These are phyloP conservation scores for Eretmocerus hayati DNA, from an alignment of 2,888 invertebrate species.

Conservation along the genomic window DNA sequence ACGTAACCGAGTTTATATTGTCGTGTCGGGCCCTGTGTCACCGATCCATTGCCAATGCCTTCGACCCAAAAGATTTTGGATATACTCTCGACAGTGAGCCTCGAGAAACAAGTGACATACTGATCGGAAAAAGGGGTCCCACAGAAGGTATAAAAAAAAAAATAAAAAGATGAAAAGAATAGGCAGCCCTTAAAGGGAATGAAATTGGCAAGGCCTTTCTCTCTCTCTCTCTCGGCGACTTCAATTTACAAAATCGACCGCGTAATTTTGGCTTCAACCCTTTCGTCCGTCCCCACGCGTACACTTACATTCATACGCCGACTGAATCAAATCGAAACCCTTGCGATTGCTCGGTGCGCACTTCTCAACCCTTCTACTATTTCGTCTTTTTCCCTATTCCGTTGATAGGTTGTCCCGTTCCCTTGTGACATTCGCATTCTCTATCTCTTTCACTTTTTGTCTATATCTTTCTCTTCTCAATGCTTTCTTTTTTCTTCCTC, in stretches of 20 bases:
- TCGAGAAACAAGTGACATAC: constrained; percentile 4
- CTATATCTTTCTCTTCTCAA: too few species aligned
- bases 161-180: constrained; percentile 8
- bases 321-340: neutral
- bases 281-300: constrained; percentile 1
- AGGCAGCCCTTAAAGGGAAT: constrained; percentile 12
- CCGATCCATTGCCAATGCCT: neutral
- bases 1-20: constrained; percentile 20
- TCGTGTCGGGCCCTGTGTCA: constrained; percentile 3
- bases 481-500: too few species aligned
- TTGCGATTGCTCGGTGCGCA: neutral
- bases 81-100: too few species aligned
- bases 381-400: neutral
- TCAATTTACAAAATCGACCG: constrained; percentile 24
- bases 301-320: neutral
- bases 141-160: neutral
- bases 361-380: neutral
- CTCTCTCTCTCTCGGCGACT: too few species aligned
- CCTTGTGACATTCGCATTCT: neutral
- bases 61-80: neutral
- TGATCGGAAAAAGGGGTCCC: too few species aligned
- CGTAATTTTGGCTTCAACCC: constrained; percentile 21
- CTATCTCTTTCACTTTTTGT: neutral
- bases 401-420: neutral
- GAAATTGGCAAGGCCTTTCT: constrained; percentile 22